These are phyloP conservation scores for Oceanites oceanicus DNA, from an alignment of 2,113 vertebrate genomes.

Conservation along the genomic window DNA sequence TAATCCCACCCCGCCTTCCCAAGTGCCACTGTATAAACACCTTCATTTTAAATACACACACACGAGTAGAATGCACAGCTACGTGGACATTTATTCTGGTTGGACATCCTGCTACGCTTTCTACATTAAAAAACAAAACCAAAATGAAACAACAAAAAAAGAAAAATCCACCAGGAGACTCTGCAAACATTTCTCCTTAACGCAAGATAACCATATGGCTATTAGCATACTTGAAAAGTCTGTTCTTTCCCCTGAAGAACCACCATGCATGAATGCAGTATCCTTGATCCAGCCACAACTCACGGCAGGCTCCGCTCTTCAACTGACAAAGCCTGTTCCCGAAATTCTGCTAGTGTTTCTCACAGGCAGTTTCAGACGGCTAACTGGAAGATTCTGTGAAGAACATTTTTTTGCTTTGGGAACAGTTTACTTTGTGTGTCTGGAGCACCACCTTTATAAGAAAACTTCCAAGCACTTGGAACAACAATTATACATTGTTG, in stretches of 20 bases:
- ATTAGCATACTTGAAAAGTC: not conserved
- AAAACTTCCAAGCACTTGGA: not conserved
- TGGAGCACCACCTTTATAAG: not conserved
- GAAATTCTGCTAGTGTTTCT: not conserved
- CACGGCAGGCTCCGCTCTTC: accelerated
- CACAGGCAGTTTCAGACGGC: not conserved
- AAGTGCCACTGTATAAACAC: not conserved
- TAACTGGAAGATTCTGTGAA: not conserved
- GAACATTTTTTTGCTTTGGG: not conserved
- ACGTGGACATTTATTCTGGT: not conserved
- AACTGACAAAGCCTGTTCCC: not conserved
- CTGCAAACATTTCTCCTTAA: not conserved
- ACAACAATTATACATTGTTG: not conserved
- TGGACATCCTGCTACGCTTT: not conserved
- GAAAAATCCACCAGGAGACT: not conserved
- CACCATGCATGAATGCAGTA: not conserved
- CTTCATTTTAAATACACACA: not conserved
- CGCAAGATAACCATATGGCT: not conserved
- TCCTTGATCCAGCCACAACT: not conserved
- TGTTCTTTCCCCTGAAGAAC: not conserved
- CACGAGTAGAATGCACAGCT: accelerated
- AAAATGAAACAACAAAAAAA: not conserved
- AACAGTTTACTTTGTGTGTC: not conserved
- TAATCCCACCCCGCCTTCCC: not conserved
- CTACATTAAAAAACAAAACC: not conserved